Percentiles rank a stretch among this genome's conserved stretches.
These are phyloP conservation scores for Dendrolimus pini DNA, from an alignment of 2,888 invertebrate genomes.

Conservation along the genomic window DNA sequence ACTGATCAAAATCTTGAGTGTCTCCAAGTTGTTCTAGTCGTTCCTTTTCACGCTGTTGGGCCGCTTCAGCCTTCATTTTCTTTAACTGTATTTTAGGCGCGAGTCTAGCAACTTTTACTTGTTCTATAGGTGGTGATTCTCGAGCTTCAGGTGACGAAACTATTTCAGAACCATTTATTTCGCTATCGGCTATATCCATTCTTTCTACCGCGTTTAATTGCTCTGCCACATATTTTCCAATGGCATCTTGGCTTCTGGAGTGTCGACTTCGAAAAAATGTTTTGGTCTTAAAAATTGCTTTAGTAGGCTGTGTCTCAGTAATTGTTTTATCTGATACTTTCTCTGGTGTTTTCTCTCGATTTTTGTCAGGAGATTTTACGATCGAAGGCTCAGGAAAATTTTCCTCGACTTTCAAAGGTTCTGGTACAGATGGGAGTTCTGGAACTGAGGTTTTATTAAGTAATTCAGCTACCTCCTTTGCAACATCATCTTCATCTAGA, in stretches of 20 bases:
- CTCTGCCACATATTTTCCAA: slow-evolving; percentile 71
- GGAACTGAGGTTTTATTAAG: slow-evolving; percentile 78
- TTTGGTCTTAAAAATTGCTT: slow-evolving; percentile 73
- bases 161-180: slow-evolving; percentile 56
- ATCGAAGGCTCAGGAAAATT: slow-evolving; percentile 75
- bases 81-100: slow-evolving; percentile 72
- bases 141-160: slow-evolving; percentile 54
- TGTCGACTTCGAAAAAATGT: slow-evolving; percentile 75
- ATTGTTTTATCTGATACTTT: slow-evolving; percentile 29
- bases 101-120: slow-evolving; percentile 72
- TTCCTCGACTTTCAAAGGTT: slow-evolving; percentile 69
- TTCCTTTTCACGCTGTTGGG: slow-evolving; percentile 49
- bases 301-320: slow-evolving; percentile 38
- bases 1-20: slow-evolving; percentile 16
- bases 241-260: slow-evolving; percentile 72
- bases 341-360: slow-evolving; percentile 28
- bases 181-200: slow-evolving; percentile 56
- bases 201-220: slow-evolving; percentile 64
- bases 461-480: slow-evolving; percentile 77
- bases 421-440: slow-evolving; percentile 72
- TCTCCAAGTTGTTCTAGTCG: slow-evolving; percentile 23
- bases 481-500: slow-evolving; percentile 64
- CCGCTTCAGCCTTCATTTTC: slow-evolving; percentile 69
- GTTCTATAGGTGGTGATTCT: slow-evolving; percentile 64
- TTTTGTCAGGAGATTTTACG: slow-evolving; percentile 68